Evolutionary conservation across 2,113 vertebrate species (phyloP).

Genomic region (Coturnix japonica): DNA sequence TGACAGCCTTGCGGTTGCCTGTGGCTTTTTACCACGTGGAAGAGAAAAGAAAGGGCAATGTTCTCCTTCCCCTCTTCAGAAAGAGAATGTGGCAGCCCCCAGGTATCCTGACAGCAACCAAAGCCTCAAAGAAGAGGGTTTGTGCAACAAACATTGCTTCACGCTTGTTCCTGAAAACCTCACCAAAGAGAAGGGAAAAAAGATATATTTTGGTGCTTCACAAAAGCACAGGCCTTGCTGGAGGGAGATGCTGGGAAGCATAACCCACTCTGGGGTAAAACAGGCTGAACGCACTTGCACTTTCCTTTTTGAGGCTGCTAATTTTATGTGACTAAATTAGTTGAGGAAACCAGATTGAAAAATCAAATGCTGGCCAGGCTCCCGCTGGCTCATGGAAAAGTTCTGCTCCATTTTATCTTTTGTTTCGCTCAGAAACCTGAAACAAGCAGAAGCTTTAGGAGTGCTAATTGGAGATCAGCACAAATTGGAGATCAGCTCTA

Average conservation of each 20-base stretch:
- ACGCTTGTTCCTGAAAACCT: not conserved
- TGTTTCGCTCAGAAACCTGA: not conserved
- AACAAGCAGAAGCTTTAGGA: not conserved
- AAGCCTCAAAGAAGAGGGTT: not conserved
- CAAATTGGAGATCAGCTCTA: not conserved
- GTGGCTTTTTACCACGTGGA: not conserved
- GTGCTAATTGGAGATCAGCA: not conserved
- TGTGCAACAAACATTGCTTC: not conserved
- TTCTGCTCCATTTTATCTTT: not conserved
- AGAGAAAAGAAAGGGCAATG: not conserved
- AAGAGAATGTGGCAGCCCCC: not conserved
- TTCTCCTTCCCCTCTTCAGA: not conserved
- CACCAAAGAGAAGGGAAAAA: not conserved
- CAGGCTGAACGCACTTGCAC: not conserved
- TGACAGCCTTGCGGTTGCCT: not conserved
- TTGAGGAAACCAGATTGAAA: conserved; percentile 16
- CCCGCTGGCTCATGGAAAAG: not conserved
- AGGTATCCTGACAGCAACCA: not conserved
- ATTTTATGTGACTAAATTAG: not conserved
- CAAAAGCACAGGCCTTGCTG: not conserved
- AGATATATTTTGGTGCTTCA: not conserved
- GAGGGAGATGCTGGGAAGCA: not conserved
- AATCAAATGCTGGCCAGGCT: not conserved
- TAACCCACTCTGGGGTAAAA: not conserved
- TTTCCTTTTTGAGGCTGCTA: not conserved